Conservation (phyloP, 2,113 vertebrate genomes). For the Pantherophis guttatus region DNA sequence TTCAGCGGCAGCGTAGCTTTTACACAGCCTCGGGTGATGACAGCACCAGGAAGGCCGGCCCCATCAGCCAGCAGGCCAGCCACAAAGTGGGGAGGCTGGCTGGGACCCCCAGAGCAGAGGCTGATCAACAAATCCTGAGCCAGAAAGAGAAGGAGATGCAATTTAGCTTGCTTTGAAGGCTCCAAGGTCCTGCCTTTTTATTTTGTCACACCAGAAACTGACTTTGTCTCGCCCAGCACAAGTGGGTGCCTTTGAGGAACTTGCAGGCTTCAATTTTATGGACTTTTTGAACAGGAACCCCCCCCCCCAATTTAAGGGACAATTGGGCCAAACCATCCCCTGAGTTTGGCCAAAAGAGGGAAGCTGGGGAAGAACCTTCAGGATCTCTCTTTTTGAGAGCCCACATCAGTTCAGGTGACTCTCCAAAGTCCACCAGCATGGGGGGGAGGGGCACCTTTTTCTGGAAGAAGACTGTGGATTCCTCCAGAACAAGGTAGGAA, state of each 20-base stretch:
- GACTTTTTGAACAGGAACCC: neutral
- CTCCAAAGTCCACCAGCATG: neutral
- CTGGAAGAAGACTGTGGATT: neutral
- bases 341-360: neutral
- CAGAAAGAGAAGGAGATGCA: slow-evolving; percentile 24
- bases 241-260: neutral
- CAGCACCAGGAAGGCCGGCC: slow-evolving; percentile 50
- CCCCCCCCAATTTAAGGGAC: neutral
- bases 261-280: neutral
- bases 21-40: slow-evolving; percentile 48
- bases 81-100: too few species aligned
- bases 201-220: neutral
- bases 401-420: neutral
- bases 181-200: neutral
- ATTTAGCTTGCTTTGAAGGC: slow-evolving; percentile 37
- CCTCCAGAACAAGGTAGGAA: neutral
- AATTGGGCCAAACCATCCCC: neutral
- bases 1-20: slow-evolving; percentile 47
- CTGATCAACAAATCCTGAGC: neutral
- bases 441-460: neutral
- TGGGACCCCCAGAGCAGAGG: neutral
- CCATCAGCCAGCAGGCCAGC: slow-evolving; percentile 11
- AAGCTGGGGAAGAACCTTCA: neutral
- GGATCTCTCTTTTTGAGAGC: neutral
- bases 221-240: neutral